Evolutionary conservation across 2,797 vertebrate species (phyloP).

Genomic region (Rhinichthys osculus): DNA sequence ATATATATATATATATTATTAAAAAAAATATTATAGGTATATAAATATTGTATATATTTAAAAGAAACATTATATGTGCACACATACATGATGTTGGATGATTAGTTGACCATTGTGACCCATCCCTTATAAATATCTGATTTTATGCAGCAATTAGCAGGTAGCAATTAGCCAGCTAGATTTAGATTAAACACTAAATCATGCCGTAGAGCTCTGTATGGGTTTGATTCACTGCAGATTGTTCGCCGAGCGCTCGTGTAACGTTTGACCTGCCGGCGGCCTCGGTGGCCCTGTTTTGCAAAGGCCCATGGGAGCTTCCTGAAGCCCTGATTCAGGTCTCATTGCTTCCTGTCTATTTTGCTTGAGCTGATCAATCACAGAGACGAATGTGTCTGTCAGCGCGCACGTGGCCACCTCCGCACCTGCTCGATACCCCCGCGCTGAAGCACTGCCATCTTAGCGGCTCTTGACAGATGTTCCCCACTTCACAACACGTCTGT

Average conservation of each 20-base stretch:
- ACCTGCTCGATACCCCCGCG: slow-evolving; percentile 57
- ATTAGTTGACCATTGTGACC: not conserved
- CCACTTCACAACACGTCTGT: slow-evolving; percentile 34
- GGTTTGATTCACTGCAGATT: slow-evolving; percentile 25
- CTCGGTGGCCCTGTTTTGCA: slow-evolving; percentile 55
- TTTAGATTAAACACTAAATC: slow-evolving; percentile 33
- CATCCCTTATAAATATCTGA: slow-evolving; percentile 6
- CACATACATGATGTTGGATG: not conserved
- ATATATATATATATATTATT: too few species aligned
- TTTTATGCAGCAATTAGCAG: slow-evolving; percentile 27
- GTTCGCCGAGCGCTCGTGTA: slow-evolving; percentile 31
- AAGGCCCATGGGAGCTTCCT: slow-evolving; percentile 51
- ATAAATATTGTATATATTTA: not conserved
- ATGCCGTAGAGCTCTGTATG: not conserved
- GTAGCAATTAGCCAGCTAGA: not conserved
- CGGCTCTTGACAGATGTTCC: slow-evolving; percentile 56
- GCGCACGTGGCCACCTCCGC: slow-evolving; percentile 54
- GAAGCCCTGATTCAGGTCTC: slow-evolving; percentile 70
- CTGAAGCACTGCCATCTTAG: slow-evolving; percentile 55
- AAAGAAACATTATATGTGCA: not conserved
- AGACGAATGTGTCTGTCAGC: slow-evolving; percentile 56
- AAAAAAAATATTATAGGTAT: too few species aligned
- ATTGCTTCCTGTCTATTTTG: slow-evolving; percentile 58
- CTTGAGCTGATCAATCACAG: slow-evolving; percentile 60
- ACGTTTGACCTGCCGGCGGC: slow-evolving; percentile 55